phyloP scores from a whole-genome alignment of 2,888 invertebrate genomes.

The Sarcophaga rosellei region DNA sequence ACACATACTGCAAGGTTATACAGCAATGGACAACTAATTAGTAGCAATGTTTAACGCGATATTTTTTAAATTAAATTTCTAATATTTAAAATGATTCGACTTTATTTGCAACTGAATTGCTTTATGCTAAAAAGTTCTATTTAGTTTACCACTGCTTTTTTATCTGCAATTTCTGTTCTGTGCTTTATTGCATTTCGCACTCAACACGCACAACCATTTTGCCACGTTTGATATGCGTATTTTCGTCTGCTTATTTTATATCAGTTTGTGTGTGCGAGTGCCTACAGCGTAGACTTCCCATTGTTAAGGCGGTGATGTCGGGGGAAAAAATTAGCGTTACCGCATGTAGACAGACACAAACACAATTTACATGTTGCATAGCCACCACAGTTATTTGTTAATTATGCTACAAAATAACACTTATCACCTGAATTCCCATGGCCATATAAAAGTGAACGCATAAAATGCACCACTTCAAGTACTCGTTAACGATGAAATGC shows the following conservation, averaged over 20 bases:
- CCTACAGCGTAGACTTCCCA: too few relatives aligned
- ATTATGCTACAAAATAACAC: constrained; percentile 54
- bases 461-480: not conserved
- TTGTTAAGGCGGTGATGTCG: too few relatives aligned
- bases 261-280: not conserved
- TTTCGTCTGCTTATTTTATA: not conserved
- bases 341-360: constrained; percentile 30
- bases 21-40: too few relatives aligned
- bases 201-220: constrained; percentile 3
- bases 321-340: not conserved
- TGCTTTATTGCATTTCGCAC: not conserved
- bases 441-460: not conserved
- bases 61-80: too few relatives aligned
- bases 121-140: too few relatives aligned
- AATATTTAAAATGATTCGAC: too few relatives aligned
- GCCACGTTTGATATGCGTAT: not conserved
- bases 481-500: not conserved
- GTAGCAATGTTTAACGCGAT: too few relatives aligned
- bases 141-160: not conserved
- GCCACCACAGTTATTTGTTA: constrained; percentile 59
- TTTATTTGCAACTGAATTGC: too few relatives aligned
- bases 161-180: constrained; percentile 15
- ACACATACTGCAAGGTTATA: too few relatives aligned
- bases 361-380: constrained; percentile 5
- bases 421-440: constrained; percentile 60